Conservation (phyloP, 2,113 vertebrate genomes). For the Bubo scandiacus region DNA sequence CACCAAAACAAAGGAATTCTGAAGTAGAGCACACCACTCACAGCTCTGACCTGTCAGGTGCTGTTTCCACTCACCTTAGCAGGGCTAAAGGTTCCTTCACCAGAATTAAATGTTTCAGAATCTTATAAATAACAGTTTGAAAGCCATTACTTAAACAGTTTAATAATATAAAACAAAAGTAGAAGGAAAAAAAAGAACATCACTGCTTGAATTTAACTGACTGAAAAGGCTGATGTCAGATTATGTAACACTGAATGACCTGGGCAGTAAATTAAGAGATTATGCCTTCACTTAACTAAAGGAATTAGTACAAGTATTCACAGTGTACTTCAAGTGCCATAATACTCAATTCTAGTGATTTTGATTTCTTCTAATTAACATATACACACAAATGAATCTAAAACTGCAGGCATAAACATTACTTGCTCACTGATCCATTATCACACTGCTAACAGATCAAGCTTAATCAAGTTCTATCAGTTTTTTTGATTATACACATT, state of each 20-base stretch:
- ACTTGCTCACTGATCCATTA: slow-evolving; percentile 21
- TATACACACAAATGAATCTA: slow-evolving; percentile 43
- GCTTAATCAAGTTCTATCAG: slow-evolving; percentile 50
- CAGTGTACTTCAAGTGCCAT: background rate
- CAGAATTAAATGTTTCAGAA: background rate
- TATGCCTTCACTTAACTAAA: slow-evolving; percentile 8
- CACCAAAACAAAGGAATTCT: background rate
- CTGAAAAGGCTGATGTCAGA: background rate
- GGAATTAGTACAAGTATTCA: slow-evolving; percentile 8
- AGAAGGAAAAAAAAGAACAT: background rate
- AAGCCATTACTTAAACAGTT: background rate
- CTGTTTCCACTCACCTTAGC: background rate
- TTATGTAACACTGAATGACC: background rate
- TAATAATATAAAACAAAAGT: background rate
- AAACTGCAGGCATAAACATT: slow-evolving; percentile 34
- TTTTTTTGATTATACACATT: slow-evolving; percentile 61
- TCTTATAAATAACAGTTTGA: background rate
- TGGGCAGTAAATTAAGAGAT: background rate
- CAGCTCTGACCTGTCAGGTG: background rate
- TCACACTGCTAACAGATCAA: slow-evolving; percentile 30
- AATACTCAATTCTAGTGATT: slow-evolving; percentile 27
- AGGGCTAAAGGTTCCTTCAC: background rate
- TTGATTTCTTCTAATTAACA: slow-evolving; percentile 59
- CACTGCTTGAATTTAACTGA: background rate
- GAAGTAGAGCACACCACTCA: background rate